Conservation (phyloP, 2,113 vertebrate species). For the Gopherus flavomarginatus region DNA sequence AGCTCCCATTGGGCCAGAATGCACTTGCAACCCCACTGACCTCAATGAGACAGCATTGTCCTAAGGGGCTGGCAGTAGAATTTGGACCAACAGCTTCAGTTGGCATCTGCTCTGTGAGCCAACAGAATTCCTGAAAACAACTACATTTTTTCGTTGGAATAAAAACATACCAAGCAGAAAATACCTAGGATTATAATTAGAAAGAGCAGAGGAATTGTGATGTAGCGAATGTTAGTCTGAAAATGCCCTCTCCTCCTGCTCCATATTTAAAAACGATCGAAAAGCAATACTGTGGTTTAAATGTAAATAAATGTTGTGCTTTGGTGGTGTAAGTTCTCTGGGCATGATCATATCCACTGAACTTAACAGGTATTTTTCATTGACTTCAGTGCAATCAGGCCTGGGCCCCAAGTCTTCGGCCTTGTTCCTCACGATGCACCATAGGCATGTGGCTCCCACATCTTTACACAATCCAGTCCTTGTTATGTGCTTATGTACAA, state of each 20-base stretch:
- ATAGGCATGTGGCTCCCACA: not conserved
- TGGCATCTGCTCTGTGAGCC: not conserved
- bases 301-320: not conserved
- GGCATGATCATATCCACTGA: not conserved
- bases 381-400: not conserved
- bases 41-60: fast-evolving
- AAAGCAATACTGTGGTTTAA: not conserved
- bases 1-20: not conserved
- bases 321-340: not conserved
- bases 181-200: not conserved
- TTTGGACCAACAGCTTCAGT: not conserved
- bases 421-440: not conserved
- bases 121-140: not conserved
- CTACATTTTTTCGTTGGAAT: not conserved
- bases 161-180: not conserved
- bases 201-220: not conserved
- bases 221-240: not conserved
- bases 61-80: not conserved
- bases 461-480: not conserved
- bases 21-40: not conserved
- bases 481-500: not conserved
- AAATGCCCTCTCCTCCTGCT: not conserved
- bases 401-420: not conserved
- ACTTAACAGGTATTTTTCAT: not conserved
- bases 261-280: not conserved